Evolutionary conservation across 1,140 invertebrate genomes (phyloP).

Genomic region (Bombus consobrinus): DNA sequence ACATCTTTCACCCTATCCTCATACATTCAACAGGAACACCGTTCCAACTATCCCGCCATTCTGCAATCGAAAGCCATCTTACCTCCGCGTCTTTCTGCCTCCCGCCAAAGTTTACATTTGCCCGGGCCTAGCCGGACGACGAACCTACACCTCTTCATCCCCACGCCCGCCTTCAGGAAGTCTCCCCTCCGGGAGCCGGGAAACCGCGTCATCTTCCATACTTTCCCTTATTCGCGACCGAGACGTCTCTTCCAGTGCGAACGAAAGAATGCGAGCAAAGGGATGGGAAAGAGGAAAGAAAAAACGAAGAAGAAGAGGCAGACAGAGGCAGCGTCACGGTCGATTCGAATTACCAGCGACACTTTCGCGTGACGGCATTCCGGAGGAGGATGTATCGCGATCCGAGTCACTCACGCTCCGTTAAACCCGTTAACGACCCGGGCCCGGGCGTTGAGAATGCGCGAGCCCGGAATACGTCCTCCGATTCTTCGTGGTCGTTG

Average conservation of each 20-base stretch:
- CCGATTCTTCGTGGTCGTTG: conserved; percentile 56
- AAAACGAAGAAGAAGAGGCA: background rate
- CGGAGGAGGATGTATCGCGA: conserved; percentile 65
- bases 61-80: background rate
- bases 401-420: conserved; percentile 67
- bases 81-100: background rate
- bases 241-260: background rate
- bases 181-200: background rate
- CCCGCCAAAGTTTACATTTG: conserved; percentile 26
- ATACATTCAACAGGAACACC: background rate
- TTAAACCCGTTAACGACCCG: conserved; percentile 75
- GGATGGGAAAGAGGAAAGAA: conserved; percentile 5
- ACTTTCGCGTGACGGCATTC: conserved; percentile 26
- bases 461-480: conserved; percentile 37
- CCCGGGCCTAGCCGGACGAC: conserved; percentile 10
- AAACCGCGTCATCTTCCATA: conserved; percentile 1
- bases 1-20: too few species aligned
- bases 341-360: conserved; percentile 51
- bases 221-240: conserved; percentile 2
- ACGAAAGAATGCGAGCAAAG: conserved; percentile 13
- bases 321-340: conserved; percentile 11
- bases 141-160: conserved; percentile 14
- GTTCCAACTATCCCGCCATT: background rate
- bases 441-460: conserved; percentile 57
- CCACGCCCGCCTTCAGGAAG: background rate